Conservation (phyloP, 2,888 invertebrate species). For the Xestoiulus laeticollis region DNA sequence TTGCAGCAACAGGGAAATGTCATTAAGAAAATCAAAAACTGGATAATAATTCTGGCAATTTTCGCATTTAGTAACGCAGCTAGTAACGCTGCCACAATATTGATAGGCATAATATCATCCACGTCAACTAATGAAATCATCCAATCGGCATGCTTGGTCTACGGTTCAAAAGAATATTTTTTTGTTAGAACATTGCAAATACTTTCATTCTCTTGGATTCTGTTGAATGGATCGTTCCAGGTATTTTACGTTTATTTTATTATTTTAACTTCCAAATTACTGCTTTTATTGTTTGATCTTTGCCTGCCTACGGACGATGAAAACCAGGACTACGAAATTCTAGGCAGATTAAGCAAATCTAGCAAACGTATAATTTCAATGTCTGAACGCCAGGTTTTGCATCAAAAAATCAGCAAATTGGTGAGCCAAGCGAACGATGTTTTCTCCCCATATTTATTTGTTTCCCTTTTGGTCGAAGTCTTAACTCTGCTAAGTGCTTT, state of each 20-base stretch:
- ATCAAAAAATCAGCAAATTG: not conserved
- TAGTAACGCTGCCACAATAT: not conserved
- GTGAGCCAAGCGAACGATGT: not conserved
- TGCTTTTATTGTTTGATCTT: not conserved
- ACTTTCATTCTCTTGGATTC: not conserved
- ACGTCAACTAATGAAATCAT: not conserved
- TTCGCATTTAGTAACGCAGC: not conserved
- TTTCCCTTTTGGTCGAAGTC: not conserved
- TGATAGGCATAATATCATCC: not conserved
- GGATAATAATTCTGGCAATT: not conserved
- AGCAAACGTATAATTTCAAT: not conserved
- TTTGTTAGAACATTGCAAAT: not conserved
- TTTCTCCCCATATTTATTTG: not conserved
- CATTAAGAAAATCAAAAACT: not conserved
- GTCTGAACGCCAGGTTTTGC: not conserved
- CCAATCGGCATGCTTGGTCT: not conserved
- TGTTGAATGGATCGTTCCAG: not conserved
- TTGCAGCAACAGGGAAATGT: not conserved
- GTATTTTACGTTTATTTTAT: not conserved
- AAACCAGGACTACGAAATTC: not conserved
- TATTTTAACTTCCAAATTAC: not conserved
- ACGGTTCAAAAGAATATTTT: not conserved
- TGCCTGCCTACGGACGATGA: not conserved
- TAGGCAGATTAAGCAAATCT: not conserved
- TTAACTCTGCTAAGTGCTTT: not conserved